phyloP scores from a whole-genome alignment of 2,888 invertebrate genomes.

The Ichneumoninae sp. region DNA sequence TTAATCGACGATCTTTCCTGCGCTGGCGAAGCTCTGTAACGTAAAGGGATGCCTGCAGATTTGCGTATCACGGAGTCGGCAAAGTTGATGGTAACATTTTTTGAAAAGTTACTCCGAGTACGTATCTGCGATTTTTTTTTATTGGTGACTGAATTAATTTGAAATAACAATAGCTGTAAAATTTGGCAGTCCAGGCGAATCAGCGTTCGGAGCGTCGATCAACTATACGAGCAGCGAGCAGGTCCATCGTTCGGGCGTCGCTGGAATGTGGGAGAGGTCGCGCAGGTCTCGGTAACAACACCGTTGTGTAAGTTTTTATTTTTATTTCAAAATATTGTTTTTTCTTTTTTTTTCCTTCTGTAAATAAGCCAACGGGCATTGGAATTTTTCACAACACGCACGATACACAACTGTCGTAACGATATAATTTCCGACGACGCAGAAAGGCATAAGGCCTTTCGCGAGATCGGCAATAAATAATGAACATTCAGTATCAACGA shows the following conservation, averaged over 20 bases:
- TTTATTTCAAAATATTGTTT: slow-evolving; percentile 14
- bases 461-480: slow-evolving; percentile 68
- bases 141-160: neutral
- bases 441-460: slow-evolving; percentile 4
- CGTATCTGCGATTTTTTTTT: neutral
- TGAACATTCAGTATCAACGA: slow-evolving; percentile 57
- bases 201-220: neutral
- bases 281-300: neutral
- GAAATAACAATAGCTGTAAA: neutral
- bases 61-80: neutral
- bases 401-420: slow-evolving; percentile 9
- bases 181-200: neutral
- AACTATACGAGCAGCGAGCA: neutral
- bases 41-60: neutral
- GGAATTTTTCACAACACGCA: slow-evolving; percentile 15
- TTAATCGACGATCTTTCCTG: neutral
- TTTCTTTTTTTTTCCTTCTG: neutral
- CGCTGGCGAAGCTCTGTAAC: neutral
- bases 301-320: slow-evolving; percentile 3
- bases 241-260: neutral
- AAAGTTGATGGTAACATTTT: neutral
- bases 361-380: slow-evolving; percentile 19
- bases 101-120: neutral
- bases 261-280: neutral
- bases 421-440: neutral